Evolutionary conservation across 2,113 vertebrate genomes (phyloP).

Genomic region (Pelvicachromis taeniatus): DNA sequence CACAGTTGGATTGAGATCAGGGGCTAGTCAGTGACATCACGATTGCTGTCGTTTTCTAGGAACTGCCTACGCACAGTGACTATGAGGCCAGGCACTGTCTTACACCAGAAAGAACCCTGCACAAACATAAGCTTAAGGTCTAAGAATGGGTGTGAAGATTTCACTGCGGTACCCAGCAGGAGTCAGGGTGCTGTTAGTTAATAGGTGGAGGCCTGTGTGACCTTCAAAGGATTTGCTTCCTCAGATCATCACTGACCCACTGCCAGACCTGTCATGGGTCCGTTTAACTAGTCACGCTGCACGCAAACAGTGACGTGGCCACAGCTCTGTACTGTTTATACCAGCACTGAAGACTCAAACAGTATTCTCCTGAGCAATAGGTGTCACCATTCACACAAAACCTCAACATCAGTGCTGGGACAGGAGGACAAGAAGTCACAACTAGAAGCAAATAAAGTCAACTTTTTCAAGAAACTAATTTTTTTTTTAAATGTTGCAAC

Average conservation of each 20-base stretch:
- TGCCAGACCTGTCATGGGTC: not conserved
- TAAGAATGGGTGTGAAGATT: not conserved
- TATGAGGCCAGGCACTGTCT: rapidly evolving
- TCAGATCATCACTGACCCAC: not conserved
- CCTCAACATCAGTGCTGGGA: not conserved
- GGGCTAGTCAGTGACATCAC: not conserved
- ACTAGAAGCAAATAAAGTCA: not conserved
- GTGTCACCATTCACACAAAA: not conserved
- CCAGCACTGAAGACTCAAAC: not conserved
- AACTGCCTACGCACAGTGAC: not conserved
- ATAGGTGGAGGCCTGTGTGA: not conserved
- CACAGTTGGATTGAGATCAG: not conserved
- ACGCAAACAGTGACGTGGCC: not conserved
- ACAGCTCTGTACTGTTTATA: not conserved
- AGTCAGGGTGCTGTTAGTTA: not conserved
- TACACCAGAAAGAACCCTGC: not conserved
- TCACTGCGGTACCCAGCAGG: not conserved
- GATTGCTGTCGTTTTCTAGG: not conserved
- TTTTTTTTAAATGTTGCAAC: too few species aligned
- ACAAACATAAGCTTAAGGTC: not conserved
- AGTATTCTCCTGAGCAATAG: not conserved
- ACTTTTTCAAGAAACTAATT: too few species aligned
- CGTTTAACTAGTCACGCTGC: not conserved
- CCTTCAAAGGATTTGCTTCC: not conserved
- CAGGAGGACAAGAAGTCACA: not conserved